A percentile compares a stretch with the other conserved stretches of the same genome.
Conservation (phyloP, 2,113 vertebrate species). For the Grus americana region DNA sequence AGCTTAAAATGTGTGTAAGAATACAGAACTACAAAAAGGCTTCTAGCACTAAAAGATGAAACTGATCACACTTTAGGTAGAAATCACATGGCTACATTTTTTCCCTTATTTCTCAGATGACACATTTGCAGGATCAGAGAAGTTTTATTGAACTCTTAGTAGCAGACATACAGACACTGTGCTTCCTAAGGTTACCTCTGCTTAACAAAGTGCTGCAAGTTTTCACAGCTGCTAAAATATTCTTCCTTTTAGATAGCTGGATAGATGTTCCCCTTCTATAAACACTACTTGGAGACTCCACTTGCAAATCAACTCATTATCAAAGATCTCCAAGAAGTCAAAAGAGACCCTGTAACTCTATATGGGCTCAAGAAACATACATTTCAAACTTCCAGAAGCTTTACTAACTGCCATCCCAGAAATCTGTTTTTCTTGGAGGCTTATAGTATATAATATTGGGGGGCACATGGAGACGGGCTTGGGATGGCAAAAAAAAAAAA, state of each 20-base stretch:
- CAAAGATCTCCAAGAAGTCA: background rate
- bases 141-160: background rate
- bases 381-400: background rate
- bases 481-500: background rate
- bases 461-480: background rate
- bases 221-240: background rate
- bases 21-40: background rate
- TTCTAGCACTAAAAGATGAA: background rate
- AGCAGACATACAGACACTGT: fast-evolving
- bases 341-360: background rate
- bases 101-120: background rate
- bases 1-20: background rate
- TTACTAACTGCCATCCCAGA: background rate
- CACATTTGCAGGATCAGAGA: background rate
- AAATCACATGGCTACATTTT: background rate
- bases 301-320: background rate
- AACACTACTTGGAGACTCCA: background rate
- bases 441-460: background rate
- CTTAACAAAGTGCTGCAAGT: background rate
- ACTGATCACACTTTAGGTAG: background rate
- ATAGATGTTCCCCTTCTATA: background rate
- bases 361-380: background rate
- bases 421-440: background rate
- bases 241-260: background rate
- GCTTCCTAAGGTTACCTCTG: background rate